phyloP scores from a whole-genome alignment of 2,888 invertebrate genomes.

The Callyntrura guangdongensis region DNA sequence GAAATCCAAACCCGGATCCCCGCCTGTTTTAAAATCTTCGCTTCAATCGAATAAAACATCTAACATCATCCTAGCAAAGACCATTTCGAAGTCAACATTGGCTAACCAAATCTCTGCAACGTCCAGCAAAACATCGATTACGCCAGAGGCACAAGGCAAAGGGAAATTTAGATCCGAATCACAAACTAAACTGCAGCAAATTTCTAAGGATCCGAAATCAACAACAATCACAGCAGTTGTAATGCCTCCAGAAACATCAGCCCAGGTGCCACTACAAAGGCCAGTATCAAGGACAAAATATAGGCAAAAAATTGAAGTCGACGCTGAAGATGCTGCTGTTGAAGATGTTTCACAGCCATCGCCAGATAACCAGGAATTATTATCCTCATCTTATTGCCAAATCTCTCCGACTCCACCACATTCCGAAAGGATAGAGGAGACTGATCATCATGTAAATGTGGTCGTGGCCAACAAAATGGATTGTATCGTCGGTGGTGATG shows the following conservation, averaged over 20 bases:
- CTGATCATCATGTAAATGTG: neutral
- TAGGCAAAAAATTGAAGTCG: constrained; percentile 47
- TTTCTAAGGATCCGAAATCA: neutral
- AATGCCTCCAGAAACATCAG: constrained; percentile 45
- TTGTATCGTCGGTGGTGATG: neutral
- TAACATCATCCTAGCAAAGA: neutral
- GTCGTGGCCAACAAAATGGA: neutral
- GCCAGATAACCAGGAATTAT: neutral
- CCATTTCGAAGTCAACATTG: neutral
- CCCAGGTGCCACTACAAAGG: constrained; percentile 38
- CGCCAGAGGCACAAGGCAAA: neutral
- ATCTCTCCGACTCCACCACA: no score
- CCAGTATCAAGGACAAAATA: constrained; percentile 67
- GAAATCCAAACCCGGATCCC: neutral
- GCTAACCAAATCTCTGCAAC: neutral
- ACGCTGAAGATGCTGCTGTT: neutral
- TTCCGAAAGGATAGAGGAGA: neutral
- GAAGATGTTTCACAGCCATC: neutral
- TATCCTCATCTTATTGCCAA: neutral
- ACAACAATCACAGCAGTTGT: neutral
- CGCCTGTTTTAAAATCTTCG: neutral
- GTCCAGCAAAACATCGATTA: neutral
- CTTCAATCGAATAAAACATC: neutral
- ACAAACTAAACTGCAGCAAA: neutral
- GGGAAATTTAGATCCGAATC: neutral